Base-by-base conservation (phyloP, 2,797 vertebrate species). In the Pogoniulus pusillus region DNA sequence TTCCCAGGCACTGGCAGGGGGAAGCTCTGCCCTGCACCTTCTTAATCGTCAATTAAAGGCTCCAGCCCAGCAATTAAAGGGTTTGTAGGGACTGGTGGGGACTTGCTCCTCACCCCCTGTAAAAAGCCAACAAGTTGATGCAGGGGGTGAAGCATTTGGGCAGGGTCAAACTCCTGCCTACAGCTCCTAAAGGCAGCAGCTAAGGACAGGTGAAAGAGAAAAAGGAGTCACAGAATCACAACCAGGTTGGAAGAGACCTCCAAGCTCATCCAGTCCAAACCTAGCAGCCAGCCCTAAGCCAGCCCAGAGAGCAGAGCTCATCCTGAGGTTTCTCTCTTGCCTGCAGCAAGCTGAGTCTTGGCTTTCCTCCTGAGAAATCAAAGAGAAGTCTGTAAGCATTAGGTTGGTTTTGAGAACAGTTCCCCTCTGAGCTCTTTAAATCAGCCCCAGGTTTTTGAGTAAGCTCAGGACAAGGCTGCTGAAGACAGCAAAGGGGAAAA, bases 391-490 rank as follows among this genome's bases (percentile, higher is more conserved):
- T 65, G 47, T 26, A 45, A 88, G 68, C 8, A 86, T 78, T 27
- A 66, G 64, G 53, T 17, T 82, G 84, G 35, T 76, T 79, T 66
- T 59, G 64, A 55, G 59, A 91, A 70, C 55, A 79, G 84, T 66
- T 90, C 89, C 82, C 43, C 3, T 69, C 39, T 35, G 86, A 91
- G 84, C 72, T 60, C 79, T 80, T 73, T 55, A 93, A 89, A 74
- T 54, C 34, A 76, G 55, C 66, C 32, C 16, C 72, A 70, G 86
- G 74, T 64, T 87, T 66, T 54, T 0, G 2, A 34, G 30, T 20
- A 7, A 83, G 65, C 13, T 59, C 51, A 41, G 60, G 0, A 18
- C 73, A 34, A 14, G 26, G 43, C 41, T 54, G 81, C 81, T 1
- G 24, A 55, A 81, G 22, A 30, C 16, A 34, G 55, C 27, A 4